Conservation (phyloP, 2,888 invertebrate species). For the Malachius bipustulatus region DNA sequence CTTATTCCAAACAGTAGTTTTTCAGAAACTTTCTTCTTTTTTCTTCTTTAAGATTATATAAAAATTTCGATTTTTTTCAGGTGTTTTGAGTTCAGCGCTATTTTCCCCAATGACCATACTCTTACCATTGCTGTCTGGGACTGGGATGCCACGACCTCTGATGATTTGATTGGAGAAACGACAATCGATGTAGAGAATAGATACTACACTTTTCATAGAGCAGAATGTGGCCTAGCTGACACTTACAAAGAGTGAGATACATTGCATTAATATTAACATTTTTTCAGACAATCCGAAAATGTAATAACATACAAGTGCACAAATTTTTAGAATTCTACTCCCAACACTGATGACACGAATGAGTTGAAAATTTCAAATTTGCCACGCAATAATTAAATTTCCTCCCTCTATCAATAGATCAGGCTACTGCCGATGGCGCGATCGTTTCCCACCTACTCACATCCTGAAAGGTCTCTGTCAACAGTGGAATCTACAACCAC, state of each 20-base stretch:
- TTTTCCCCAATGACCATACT: constrained; percentile 62
- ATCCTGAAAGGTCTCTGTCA: constrained; percentile 61
- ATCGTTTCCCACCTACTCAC: constrained; percentile 55
- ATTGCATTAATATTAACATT: too few species aligned
- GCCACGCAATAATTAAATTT: background rate
- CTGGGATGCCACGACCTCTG: constrained; percentile 52
- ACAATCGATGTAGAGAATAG: constrained; percentile 79
- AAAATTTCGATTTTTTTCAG: too few species aligned
- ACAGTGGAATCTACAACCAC: constrained; percentile 48
- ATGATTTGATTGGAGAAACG: constrained; percentile 78
- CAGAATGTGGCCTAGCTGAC: constrained; percentile 61
- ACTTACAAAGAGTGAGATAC: constrained; percentile 59
- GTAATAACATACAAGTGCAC: too few species aligned
- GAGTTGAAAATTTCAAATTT: background rate
- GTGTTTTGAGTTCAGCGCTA: constrained; percentile 61
- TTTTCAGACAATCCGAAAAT: too few species aligned
- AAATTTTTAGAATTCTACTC: too few species aligned
- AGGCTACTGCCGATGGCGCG: constrained; percentile 71
- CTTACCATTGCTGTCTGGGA: constrained; percentile 66
- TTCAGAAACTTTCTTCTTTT: too few species aligned
- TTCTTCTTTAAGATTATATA: too few species aligned
- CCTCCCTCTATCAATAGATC: constrained; percentile 8
- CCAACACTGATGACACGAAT: background rate
- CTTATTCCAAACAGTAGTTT: too few species aligned
- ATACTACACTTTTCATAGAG: constrained; percentile 67